Conservation (phyloP, 2,888 invertebrate species). For the Onchidella celtica region DNA sequence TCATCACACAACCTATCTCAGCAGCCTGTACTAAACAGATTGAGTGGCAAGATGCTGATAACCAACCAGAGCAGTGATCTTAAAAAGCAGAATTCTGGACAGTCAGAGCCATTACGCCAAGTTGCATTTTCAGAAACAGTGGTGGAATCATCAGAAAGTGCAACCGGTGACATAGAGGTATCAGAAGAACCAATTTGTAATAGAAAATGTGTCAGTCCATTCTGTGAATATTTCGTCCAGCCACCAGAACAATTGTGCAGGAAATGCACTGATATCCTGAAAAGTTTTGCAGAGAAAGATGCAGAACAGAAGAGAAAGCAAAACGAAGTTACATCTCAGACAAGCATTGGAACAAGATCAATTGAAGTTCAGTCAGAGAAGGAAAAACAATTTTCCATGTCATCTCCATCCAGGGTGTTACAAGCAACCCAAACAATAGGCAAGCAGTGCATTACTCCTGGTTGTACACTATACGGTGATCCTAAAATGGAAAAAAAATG, state of each 20-base stretch:
- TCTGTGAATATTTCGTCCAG: slow-evolving; percentile 59
- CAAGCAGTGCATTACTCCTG: slow-evolving; percentile 18
- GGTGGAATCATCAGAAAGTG: slow-evolving; percentile 22
- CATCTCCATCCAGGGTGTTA: neutral
- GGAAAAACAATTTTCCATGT: neutral
- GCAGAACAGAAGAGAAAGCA: neutral
- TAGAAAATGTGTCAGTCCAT: slow-evolving; percentile 60
- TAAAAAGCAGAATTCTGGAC: too few species aligned
- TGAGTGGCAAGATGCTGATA: too few species aligned
- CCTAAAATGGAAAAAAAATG: slow-evolving; percentile 50
- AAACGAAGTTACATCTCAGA: neutral
- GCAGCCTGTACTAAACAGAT: too few species aligned
- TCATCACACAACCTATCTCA: too few species aligned
- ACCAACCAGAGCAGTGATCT: too few species aligned
- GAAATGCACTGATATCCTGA: slow-evolving; percentile 58
- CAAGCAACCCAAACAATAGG: neutral
- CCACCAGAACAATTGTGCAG: slow-evolving; percentile 65
- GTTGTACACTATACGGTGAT: slow-evolving; percentile 53
- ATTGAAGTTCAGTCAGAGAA: neutral
- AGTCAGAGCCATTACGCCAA: too few species aligned
- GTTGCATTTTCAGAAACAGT: slow-evolving; percentile 38
- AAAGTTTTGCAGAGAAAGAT: slow-evolving; percentile 3
- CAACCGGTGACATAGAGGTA: slow-evolving; percentile 38
- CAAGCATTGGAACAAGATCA: neutral
- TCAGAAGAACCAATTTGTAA: slow-evolving; percentile 59